Evolutionary conservation across 2,113 vertebrate species (phyloP), one percentile per base, ranked within the genome.

Genomic region (Tor tambroides): DNA sequence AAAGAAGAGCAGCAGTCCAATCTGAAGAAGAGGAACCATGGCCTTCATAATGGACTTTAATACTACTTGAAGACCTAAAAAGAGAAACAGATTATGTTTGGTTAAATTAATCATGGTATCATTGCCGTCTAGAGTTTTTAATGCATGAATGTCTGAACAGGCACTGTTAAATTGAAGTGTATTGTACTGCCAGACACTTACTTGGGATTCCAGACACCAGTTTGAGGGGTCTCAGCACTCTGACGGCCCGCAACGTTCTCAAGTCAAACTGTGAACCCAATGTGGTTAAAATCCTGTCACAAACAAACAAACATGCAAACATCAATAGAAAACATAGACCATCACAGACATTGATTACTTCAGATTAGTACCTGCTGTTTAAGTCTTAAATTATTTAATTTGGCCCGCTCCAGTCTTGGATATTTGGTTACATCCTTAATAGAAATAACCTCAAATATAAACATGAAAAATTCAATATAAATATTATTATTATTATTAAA

Each of bases 1-100:
- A 0, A 99, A 99, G 95, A 99, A 99, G 2, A 99, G 96, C 61
- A 99, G 95, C 92, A 99, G 91, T 82, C 98, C 98, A 0, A 99
- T 99, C 94, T 99, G 98, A 32, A 99, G 97, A 86, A 99, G 93
- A 0, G 98, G 98, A 12, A 98, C 97, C 98, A 99, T 99, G 19
- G 98, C 98, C 93, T 99, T 99, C 98, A 99, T 99, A 89, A 99
- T 99, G 88, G 98, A 99, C 94, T 99, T 99, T 91, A 99, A 92
- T 30, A 99, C 98, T 90, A 99, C 98, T 95, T 99, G 98, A 86
- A 99, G 91, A 86, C 98, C 98, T 99, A 17, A 41, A 14, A 11
- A 54, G 17, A 80, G 23, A 67, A 54, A 38, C 0, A 10, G 2
- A 32, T 74, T 46, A 43, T 17, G 41, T 63, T 82, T 56, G 32